A percentile compares a stretch with the other conserved stretches of the same genome.
Evolutionary conservation across 2,888 invertebrate genomes (phyloP).

Genomic region (Euclidia mi): DNA sequence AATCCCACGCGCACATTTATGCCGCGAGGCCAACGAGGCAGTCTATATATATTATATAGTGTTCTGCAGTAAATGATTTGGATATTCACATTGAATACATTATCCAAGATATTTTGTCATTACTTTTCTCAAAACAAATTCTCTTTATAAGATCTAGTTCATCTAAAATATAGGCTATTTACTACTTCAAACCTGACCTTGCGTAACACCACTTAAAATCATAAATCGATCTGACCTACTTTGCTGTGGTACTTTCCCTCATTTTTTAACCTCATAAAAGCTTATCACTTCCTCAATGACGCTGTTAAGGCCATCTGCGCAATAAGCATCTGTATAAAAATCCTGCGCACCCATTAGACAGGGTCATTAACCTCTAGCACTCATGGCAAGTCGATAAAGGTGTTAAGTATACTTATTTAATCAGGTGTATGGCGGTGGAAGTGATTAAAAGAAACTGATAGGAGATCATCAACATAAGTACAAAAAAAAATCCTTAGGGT

Average conservation of each 20-base stretch:
- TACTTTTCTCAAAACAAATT: too few relatives aligned
- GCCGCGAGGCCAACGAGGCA: too few relatives aligned
- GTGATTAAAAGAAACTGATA: not conserved
- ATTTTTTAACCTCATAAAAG: slow-evolving; percentile 42
- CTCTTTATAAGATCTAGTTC: too few relatives aligned
- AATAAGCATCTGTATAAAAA: slow-evolving; percentile 15
- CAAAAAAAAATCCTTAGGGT: too few relatives aligned
- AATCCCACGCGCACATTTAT: too few relatives aligned
- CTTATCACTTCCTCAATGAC: slow-evolving; percentile 47
- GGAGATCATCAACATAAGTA: not conserved
- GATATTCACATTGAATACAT: too few relatives aligned
- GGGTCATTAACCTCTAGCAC: slow-evolving; percentile 41
- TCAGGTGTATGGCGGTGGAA: not conserved
- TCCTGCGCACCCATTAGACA: slow-evolving; percentile 27
- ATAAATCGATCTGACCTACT: slow-evolving; percentile 3
- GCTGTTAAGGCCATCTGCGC: slow-evolving; percentile 41
- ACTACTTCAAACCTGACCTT: not conserved
- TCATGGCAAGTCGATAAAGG: slow-evolving; percentile 46
- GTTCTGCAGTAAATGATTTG: too few relatives aligned
- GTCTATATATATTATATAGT: too few relatives aligned
- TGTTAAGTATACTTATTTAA: slow-evolving; percentile 35
- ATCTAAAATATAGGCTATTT: too few relatives aligned
- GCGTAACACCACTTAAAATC: not conserved
- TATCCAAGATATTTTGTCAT: too few relatives aligned
- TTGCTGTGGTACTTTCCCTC: not conserved